phyloP scores from a whole-genome alignment of 2,888 invertebrate genomes.

The Diabrotica balteata region DNA sequence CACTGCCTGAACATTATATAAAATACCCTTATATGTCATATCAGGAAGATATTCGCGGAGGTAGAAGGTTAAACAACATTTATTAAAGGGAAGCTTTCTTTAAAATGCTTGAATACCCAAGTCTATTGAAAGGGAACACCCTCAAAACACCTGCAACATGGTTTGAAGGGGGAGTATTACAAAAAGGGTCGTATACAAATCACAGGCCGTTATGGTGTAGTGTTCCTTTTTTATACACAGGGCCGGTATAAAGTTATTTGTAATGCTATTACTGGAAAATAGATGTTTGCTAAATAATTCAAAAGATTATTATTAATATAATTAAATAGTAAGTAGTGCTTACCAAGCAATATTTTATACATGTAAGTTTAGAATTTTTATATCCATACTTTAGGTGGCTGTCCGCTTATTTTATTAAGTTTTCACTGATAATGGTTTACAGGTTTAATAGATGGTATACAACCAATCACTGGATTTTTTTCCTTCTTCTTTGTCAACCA shows the following conservation, averaged over 20 bases:
- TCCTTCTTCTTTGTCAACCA: no score
- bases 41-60: constrained; percentile 3
- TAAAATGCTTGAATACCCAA: constrained; percentile 20
- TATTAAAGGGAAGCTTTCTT: constrained; percentile 11
- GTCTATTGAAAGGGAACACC: constrained; percentile 35
- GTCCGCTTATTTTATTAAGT: no score
- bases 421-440: no score
- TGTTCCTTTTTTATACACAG: neutral
- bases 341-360: no score
- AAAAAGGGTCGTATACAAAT: constrained; percentile 19
- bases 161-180: constrained; percentile 3
- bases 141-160: constrained; percentile 39
- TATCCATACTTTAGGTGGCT: no score
- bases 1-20: no score
- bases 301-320: no score
- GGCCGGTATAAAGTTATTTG: neutral
- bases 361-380: no score
- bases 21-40: neutral
- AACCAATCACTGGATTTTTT: no score
- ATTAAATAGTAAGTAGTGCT: no score
- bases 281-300: no score
- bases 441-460: no score
- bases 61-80: constrained; percentile 9
- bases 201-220: constrained; percentile 4
- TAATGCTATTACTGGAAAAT: neutral